Percentiles rank a stretch among this genome's conserved stretches.
Conservation (phyloP, 2,797 vertebrate genomes). For the Ficedula albicollis region DNA sequence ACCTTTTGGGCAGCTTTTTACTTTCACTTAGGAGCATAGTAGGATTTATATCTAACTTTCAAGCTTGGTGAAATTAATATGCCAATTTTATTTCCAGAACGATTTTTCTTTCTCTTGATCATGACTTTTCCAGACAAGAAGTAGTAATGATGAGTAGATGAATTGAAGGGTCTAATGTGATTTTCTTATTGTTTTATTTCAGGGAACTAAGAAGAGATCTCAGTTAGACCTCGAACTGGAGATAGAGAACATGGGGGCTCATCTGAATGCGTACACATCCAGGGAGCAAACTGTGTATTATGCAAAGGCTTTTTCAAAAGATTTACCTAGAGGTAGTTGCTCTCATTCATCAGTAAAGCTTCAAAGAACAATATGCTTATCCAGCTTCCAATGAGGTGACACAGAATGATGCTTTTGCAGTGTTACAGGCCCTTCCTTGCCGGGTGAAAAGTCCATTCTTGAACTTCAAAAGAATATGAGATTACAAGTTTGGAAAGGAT, state of each 20-base stretch:
- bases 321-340: conserved; percentile 90
- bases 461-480: neutral
- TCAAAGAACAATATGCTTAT: neutral
- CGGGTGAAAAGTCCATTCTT: neutral
- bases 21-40: neutral
- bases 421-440: neutral
- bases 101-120: neutral
- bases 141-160: neutral
- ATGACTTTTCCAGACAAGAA: neutral
- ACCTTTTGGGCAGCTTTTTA: neutral
- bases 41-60: neutral
- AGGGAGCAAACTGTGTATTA: conserved; percentile 98
- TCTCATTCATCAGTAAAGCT: neutral
- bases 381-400: neutral
- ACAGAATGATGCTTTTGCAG: neutral
- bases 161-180: neutral
- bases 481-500: neutral
- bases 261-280: conserved; percentile 96
- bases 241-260: conserved; percentile 98
- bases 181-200: conserved; percentile 43
- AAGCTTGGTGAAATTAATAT: neutral
- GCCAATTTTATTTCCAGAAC: neutral
- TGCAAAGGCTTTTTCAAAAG: conserved; percentile 96
- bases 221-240: conserved; percentile 96
- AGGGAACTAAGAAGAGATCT: conserved; percentile 96